Conservation (phyloP, 1,140 invertebrate species). For the Micrasema longulum region DNA sequence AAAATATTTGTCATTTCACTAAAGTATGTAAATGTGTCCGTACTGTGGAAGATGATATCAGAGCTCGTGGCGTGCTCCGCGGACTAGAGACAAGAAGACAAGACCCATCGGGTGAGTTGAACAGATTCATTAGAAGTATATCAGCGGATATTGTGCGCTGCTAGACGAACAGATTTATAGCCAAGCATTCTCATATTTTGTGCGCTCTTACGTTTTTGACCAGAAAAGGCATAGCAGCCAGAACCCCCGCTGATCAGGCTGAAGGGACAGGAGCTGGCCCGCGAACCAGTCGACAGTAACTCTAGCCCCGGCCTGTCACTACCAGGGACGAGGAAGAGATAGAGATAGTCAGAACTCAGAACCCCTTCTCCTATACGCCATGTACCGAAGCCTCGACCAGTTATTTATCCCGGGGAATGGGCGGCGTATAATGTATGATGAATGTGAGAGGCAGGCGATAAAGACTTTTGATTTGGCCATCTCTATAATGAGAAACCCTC, state of each 20-base stretch:
- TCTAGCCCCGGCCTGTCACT: conserved; percentile 20
- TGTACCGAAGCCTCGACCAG: neutral
- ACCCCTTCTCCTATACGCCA: neutral
- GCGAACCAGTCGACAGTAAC: neutral
- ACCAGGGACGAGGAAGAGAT: conserved; percentile 18
- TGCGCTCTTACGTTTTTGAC: conserved; percentile 38
- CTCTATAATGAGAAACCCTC: conserved; percentile 55
- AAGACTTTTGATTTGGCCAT: conserved; percentile 56
- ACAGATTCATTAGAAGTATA: conserved; percentile 26
- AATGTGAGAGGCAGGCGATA: conserved; percentile 54
- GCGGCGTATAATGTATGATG: conserved; percentile 49
- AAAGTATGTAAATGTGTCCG: conserved; percentile 5
- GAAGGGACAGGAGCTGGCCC: conserved; percentile 27
- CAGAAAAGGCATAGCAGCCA: conserved; percentile 36
- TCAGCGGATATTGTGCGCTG: conserved; percentile 28
- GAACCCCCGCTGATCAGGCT: conserved; percentile 25
- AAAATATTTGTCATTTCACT: conserved; percentile 24
- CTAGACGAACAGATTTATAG: conserved; percentile 42
- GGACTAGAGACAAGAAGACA: conserved; percentile 1
- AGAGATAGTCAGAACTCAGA: conserved; percentile 10
- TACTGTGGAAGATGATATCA: neutral
- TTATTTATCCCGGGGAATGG: conserved; percentile 47
- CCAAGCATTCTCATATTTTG: conserved; percentile 39
- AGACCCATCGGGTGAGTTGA: neutral
- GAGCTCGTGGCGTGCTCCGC: neutral